Evolutionary conservation across 2,113 vertebrate species (phyloP), one percentile per base, ranked within the genome.

Genomic region (Tapirus terrestris): DNA sequence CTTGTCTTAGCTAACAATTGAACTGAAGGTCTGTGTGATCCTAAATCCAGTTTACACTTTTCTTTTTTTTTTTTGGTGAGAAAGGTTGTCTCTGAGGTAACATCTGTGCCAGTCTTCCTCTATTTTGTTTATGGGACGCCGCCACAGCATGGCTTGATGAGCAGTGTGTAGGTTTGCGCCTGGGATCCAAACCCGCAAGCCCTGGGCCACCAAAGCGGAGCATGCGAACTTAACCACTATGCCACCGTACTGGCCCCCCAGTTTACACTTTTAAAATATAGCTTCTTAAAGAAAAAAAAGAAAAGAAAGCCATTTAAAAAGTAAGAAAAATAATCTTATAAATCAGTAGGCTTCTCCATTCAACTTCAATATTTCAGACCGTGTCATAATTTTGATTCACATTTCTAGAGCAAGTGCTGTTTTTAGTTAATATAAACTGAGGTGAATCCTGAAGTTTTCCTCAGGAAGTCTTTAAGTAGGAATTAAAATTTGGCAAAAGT

Each of bases 341-440:
- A 87, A 75, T 53, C 58, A 85, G 18, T 76, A 75, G 31, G 11
- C 39, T 56, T 93, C 31, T 87, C 27, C 8, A 56, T 84, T 88
- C 43, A 75, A 80, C 7, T 81, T 39, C 3, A 92, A 7, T 79
- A 25, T 85, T 85, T 87, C 25, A 39, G 77, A 83, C 20, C 73
- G 21, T 43, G 33, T 91, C 92, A 36, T 56, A 77, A 91, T 88
- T 90, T 80, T 90, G 48, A 94, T 84, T 77, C 29, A 77, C 23
- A 80, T 79, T 93, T 39, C n/a, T 79, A 73, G 65, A 93, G 31
- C 10, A 81, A 90, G 70, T 72, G 51, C 43, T 95, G 33, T 70
- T 96, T 96, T 91, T 80, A 91, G n/a, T 96, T 87, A 60, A 36
- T 81, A 36, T 77, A 81, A 81, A 88, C 53, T 80, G 36, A 65